Base-by-base conservation (phyloP, 2,113 vertebrate species). In the Balaeniceps rex region DNA sequence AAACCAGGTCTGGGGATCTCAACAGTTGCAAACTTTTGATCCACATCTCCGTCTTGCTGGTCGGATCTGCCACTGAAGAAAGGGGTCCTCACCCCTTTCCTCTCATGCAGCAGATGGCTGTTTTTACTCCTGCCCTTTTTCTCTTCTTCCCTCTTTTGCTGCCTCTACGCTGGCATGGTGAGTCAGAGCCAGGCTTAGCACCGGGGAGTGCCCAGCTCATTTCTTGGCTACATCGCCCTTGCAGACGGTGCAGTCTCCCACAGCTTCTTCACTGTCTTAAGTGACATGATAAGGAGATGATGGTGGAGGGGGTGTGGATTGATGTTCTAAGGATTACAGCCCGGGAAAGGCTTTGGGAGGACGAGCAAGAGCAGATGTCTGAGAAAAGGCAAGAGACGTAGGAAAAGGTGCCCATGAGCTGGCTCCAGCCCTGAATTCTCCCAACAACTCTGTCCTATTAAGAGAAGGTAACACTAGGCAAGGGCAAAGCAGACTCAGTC, bases 11-110 rank as follows among this genome's bases (percentile, higher is more conserved):
- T 76, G 74, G 54, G 78, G 54, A 85, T 94, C 95, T 96, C 66
- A 83, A 63, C 83, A 69, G 86, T 95, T 71, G 52, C 83, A 57
- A 79, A 96, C 93, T 96, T 95, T 47, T 94, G 91, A 95, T 91
- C 66, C 89, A 38, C 87, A 14, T 88, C 91, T 90, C 83, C 6
- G 38, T 74, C 84, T 51, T 34, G 78, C 81, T 12, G 38, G 52
- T 72, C 3, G 4, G 87, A 34, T 87, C 77, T 54, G 72, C 86
- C 23, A 63, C 42, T 51, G 78, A 47, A 54, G 77, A 36, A 87
- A 83, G 61, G n/a, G n/a, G n/a, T n/a, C n/a, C n/a, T n/a, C n/a
- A 82, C 89, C 15, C 38, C 47, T 79, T 72, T 87, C 69, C 74
- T 77, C 66, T 8, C 16, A 2, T 0, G 21, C 42, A 10, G 74